Conservation (phyloP, 2,888 invertebrate species). For the Lithosia quadra region DNA sequence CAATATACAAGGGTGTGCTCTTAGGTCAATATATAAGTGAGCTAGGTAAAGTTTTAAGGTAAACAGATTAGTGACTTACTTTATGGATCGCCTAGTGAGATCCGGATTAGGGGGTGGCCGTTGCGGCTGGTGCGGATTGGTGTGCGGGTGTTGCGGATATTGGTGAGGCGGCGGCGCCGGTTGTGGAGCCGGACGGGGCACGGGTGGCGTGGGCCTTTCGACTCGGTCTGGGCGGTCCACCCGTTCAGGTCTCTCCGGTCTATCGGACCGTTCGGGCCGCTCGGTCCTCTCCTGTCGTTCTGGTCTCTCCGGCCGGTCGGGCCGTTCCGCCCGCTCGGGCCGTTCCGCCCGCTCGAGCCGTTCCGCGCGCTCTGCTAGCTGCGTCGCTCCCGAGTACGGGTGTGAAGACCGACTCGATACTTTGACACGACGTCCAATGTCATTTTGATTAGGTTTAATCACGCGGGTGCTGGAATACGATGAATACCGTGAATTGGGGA, state of each 20-base stretch:
- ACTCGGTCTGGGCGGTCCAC: slow-evolving; percentile 24
- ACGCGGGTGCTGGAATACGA: slow-evolving; percentile 92
- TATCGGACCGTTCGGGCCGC: slow-evolving; percentile 51
- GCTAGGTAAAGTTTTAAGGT: neutral
- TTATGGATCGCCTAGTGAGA: slow-evolving; percentile 91
- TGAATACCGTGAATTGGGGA: slow-evolving; percentile 35
- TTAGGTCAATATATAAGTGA: neutral
- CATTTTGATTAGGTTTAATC: slow-evolving; percentile 96
- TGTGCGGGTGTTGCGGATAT: slow-evolving; percentile 54
- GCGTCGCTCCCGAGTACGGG: slow-evolving; percentile 72
- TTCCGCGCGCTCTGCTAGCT: slow-evolving; percentile 67
- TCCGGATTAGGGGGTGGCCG: slow-evolving; percentile 88
- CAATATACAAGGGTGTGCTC: neutral
- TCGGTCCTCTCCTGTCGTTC: slow-evolving; percentile 62
- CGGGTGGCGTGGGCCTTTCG: slow-evolving; percentile 53
- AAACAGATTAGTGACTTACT: slow-evolving; percentile 80
- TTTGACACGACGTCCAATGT: slow-evolving; percentile 95
- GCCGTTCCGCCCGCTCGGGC: slow-evolving; percentile 64
- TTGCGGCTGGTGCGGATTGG: slow-evolving; percentile 78
- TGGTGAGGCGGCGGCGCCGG: slow-evolving; percentile 56
- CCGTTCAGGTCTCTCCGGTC: slow-evolving; percentile 51
- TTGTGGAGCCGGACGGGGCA: slow-evolving; percentile 53
- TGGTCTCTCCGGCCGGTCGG: slow-evolving; percentile 63
- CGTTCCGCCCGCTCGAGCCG: slow-evolving; percentile 67
- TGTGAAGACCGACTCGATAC: slow-evolving; percentile 82